A percentile compares a stretch with the other conserved stretches of the same genome.
These are phyloP conservation scores for Homarus americanus DNA, from an alignment of 1,140 invertebrate species.

Conservation along the genomic window DNA sequence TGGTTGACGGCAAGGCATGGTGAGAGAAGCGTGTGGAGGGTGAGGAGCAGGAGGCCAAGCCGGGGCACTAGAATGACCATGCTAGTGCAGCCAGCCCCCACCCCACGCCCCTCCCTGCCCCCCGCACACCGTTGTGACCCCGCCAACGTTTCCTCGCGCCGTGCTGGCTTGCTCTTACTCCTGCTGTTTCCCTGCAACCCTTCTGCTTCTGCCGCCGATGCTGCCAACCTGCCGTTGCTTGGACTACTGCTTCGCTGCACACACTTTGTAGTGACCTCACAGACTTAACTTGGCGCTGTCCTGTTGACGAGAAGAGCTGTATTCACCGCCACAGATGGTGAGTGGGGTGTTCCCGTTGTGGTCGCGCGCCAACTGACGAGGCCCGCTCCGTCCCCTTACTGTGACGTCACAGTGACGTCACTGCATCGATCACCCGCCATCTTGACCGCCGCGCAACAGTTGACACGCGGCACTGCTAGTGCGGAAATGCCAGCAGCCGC, in stretches of 20 bases:
- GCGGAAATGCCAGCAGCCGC: slow-evolving; percentile 11
- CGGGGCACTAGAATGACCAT: not conserved
- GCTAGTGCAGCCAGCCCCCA: slow-evolving; percentile 30
- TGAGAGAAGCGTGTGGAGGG: slow-evolving; percentile 21
- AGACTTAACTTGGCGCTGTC: not conserved
- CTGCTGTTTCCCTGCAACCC: slow-evolving; percentile 31
- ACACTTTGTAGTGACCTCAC: slow-evolving; percentile 6
- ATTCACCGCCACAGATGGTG: slow-evolving; percentile 35
- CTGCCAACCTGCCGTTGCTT: slow-evolving; percentile 40
- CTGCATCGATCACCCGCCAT: slow-evolving; percentile 63
- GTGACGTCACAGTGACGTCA: slow-evolving; percentile 47
- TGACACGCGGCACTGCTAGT: slow-evolving; percentile 54
- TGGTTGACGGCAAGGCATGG: slow-evolving; percentile 43
- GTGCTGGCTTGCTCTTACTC: slow-evolving; percentile 10
- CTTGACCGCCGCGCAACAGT: slow-evolving; percentile 60
- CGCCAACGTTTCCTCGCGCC: slow-evolving; percentile 67
- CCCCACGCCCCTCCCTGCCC: slow-evolving; percentile 42
- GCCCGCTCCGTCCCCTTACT: slow-evolving; percentile 45
- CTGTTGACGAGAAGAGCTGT: slow-evolving; percentile 23
- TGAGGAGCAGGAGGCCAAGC: slow-evolving; percentile 41
- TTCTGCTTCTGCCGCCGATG: not conserved
- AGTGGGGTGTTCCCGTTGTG: slow-evolving; percentile 25
- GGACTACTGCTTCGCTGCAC: slow-evolving; percentile 23
- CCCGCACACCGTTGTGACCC: slow-evolving; percentile 55
- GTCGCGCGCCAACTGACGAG: slow-evolving; percentile 54